phyloP scores from a whole-genome alignment of 2,113 vertebrate genomes.

The Ageneiosus marmoratus region DNA sequence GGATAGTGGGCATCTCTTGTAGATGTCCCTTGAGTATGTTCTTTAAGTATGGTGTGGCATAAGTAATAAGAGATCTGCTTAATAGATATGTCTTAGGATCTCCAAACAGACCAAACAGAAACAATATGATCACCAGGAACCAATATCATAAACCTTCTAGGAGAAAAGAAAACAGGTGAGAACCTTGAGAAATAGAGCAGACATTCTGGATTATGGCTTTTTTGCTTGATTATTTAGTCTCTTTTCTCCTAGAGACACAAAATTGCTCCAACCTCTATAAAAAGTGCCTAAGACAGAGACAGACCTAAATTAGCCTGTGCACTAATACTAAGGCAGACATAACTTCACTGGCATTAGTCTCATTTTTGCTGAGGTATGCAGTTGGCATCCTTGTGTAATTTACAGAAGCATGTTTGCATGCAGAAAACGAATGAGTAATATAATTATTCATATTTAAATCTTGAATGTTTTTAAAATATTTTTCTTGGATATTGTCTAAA shows the following conservation, averaged over 20 bases:
- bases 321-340: not conserved
- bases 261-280: conserved; percentile 21
- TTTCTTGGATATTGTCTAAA: no score
- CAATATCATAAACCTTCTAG: not conserved
- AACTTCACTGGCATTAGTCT: not conserved
- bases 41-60: not conserved
- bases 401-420: not conserved
- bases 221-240: not conserved
- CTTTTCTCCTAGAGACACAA: conserved; percentile 10
- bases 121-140: not conserved
- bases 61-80: conserved; percentile 11
- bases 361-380: not conserved
- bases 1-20: conserved; percentile 14
- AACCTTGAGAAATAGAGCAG: not conserved
- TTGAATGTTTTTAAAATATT: no score
- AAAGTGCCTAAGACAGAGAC: not conserved
- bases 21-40: not conserved
- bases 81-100: not conserved
- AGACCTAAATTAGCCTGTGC: conserved; percentile 33
- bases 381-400: not conserved
- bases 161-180: not conserved
- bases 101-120: not conserved
- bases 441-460: no score
- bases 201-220: not conserved
- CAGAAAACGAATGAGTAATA: not conserved